Percentiles rank a stretch among this genome's conserved stretches.
Conservation (phyloP, 1,140 invertebrate genomes). For the Diachasma alloeum region DNA sequence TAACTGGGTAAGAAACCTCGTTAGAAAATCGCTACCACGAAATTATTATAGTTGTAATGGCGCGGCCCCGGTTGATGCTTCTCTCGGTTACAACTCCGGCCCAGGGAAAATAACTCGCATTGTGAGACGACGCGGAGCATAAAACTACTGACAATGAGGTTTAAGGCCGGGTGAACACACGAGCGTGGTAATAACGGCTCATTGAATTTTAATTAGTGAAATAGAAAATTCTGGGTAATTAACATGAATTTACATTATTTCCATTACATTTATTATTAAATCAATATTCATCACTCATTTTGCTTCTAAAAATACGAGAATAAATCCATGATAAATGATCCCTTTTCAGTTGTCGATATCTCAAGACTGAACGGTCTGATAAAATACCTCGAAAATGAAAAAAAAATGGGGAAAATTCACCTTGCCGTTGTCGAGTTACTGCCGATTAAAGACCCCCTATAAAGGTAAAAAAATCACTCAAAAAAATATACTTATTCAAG, state of each 20-base stretch:
- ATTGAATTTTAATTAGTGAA: conserved; percentile 6
- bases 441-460: too few species aligned
- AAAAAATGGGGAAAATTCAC: too few species aligned
- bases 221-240: neutral
- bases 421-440: too few species aligned
- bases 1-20: conserved; percentile 8
- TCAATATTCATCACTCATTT: too few species aligned
- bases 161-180: neutral
- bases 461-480: too few species aligned
- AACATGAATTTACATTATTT: neutral
- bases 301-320: too few species aligned
- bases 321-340: too few species aligned
- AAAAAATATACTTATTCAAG: too few species aligned
- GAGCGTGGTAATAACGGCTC: conserved; percentile 7
- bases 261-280: neutral
- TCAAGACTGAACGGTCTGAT: too few species aligned
- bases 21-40: conserved; percentile 1
- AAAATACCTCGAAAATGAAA: too few species aligned
- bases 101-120: neutral
- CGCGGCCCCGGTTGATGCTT: neutral
- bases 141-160: neutral
- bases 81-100: neutral
- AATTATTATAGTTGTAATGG: conserved; percentile 4
- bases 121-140: neutral
- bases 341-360: too few species aligned